Percentiles rank a stretch among this genome's conserved stretches.
Evolutionary conservation across 37 sponge, comb jelly and placozoan genomes (phyloP).

Genomic region (Hormiphora californensis): DNA sequence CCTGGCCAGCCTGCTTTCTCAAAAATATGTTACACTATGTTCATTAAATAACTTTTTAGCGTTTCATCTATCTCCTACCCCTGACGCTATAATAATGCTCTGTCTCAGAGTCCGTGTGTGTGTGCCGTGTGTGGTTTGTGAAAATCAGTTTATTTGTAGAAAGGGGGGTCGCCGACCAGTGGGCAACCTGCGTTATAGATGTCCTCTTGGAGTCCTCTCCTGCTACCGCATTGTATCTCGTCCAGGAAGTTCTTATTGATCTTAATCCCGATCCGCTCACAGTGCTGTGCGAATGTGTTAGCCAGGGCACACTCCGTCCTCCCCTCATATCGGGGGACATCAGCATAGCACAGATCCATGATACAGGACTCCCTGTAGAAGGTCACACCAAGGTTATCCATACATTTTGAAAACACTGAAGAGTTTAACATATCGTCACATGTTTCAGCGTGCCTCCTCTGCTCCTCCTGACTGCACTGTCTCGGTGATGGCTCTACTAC

Average conservation of each 20-base stretch:
- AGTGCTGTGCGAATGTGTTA: neutral
- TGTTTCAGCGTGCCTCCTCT: neutral
- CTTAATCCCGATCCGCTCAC: neutral
- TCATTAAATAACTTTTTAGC: too few relatives aligned
- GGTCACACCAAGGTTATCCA: neutral
- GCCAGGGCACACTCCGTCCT: neutral
- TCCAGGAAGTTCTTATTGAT: slow-evolving; percentile 1
- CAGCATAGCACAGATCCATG: neutral
- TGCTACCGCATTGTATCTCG: neutral
- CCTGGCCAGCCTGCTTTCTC: too few relatives aligned
- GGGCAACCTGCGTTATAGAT: slow-evolving; percentile 39
- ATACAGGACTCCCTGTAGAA: slow-evolving; percentile 30
- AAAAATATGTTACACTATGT: too few relatives aligned
- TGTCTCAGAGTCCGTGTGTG: too few relatives aligned
- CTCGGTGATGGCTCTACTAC: neutral
- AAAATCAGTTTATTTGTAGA: too few relatives aligned
- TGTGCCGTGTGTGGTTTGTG: too few relatives aligned
- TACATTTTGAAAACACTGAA: neutral
- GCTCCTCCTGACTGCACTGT: neutral
- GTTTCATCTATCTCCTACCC: too few relatives aligned
- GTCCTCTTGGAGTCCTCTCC: slow-evolving; percentile 5
- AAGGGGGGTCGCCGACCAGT: slow-evolving; percentile 6
- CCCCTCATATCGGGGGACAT: neutral
- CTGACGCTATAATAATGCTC: too few relatives aligned
- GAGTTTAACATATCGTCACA: slow-evolving; percentile 17